Percentiles rank a stretch among this genome's conserved stretches.
phyloP scores from a whole-genome alignment of 2,888 invertebrate genomes.

The Rapana venosa region DNA sequence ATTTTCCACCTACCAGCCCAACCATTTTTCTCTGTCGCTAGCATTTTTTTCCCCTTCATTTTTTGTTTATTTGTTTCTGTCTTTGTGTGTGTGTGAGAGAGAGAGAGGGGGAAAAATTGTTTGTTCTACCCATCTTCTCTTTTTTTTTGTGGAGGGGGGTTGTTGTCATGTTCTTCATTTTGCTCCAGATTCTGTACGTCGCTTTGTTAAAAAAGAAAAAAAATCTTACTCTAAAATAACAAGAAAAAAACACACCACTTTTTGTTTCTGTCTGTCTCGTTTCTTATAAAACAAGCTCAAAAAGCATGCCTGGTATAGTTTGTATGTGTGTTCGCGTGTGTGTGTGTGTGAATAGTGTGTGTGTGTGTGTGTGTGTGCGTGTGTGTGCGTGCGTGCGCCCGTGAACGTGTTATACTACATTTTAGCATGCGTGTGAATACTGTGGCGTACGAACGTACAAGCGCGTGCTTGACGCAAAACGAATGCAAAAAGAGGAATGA shows the following conservation, averaged over 20 bases:
- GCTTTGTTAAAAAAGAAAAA: too few relatives aligned
- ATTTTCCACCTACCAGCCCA: background rate
- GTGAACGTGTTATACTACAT: background rate
- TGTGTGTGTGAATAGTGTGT: background rate
- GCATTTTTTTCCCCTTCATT: background rate
- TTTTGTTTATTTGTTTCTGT: background rate
- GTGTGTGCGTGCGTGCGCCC: constrained; percentile 1
- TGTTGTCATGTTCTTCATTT: too few relatives aligned
- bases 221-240: too few relatives aligned
- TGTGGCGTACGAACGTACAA: background rate
- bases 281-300: too few relatives aligned
- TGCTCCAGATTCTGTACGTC: too few relatives aligned
- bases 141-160: background rate
- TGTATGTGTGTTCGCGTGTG: background rate
- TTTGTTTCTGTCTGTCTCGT: too few relatives aligned
- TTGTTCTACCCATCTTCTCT: background rate
- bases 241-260: too few relatives aligned
- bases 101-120: background rate
- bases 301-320: too few relatives aligned
- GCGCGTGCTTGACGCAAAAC: background rate
- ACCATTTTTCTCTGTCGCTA: background rate
- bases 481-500: background rate
- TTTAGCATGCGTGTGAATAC: background rate
- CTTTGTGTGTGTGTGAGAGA: background rate
- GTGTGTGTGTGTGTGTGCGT: background rate